A percentile compares a stretch with the other conserved stretches of the same genome.
phyloP scores from a whole-genome alignment of 1,140 invertebrate genomes.

The Gryllus bimaculatus region DNA sequence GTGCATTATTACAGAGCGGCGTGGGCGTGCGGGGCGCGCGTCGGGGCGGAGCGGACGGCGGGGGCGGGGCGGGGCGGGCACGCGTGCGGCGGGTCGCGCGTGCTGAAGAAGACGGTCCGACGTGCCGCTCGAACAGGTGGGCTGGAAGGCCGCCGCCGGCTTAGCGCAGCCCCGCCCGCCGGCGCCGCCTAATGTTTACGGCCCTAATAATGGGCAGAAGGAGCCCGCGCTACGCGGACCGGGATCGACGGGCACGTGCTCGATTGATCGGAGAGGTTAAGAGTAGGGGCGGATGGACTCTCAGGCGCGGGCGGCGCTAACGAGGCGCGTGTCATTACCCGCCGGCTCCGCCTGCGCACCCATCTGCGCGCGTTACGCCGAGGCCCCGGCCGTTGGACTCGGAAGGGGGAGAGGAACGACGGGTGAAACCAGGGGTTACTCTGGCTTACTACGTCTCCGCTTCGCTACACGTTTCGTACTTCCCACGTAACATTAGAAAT shows the following conservation, averaged over 20 bases:
- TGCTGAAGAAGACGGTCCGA: no score
- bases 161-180: not conserved
- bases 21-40: not conserved
- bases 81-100: not conserved
- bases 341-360: no score
- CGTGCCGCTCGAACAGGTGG: no score
- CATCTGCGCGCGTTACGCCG: no score
- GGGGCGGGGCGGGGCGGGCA: not conserved
- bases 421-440: no score
- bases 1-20: not conserved
- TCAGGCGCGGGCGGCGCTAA: not conserved
- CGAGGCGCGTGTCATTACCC: not conserved
- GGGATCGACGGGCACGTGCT: not conserved
- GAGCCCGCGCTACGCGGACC: not conserved
- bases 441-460: no score
- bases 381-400: no score
- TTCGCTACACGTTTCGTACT: no score
- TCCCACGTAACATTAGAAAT: no score
- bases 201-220: not conserved
- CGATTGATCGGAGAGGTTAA: not conserved
- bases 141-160: no score
- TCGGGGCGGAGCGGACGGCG: no score
- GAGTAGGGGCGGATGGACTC: not conserved
- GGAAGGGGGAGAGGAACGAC: no score
- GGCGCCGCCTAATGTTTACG: not conserved